Base-by-base conservation (phyloP, 2,888 invertebrate genomes). In the Patella ulyssiponensis region DNA sequence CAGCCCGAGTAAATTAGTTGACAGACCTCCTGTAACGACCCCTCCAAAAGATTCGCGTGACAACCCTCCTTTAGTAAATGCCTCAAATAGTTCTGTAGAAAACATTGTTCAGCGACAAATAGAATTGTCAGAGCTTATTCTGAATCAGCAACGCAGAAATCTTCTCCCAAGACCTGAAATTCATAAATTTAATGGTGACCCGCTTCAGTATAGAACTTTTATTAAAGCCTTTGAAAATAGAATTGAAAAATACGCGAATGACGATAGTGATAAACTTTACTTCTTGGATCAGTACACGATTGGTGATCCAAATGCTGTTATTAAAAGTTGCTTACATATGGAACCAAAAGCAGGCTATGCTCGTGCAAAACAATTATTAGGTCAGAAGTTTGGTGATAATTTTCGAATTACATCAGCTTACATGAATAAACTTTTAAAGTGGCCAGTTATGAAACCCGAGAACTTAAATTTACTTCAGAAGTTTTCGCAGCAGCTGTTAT, bases 151-250 rank as follows among this genome's bases (percentile, higher is more conserved):
- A 11, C n/a, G 64, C n/a, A n/a, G 64, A 64, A 64, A 23, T 64
- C 64, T 64, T n/a, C 64, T 64, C 52, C 81, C 81, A 1, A 54
- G 70, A 20, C 17, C 76, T 3, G 81, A 82, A 27, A 74, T 82
- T 27, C 77, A 69, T 53, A 77, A 79, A 44, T 82, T 82, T 72
- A 52, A 64, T 69, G 81, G 82, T 44, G 71, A 81, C 44, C 80
- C 80, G 1, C 64, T 81, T 12, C 69, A 79, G 20, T 79, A 76
- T 58, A 58, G 23, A 17, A 76, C 20, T 33, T 79, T 79, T 52
- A 76, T 79, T 5, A 44, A 77, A 54, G 74, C 77, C 27, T 77
- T n/a, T 52, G 73, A 77, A 12, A 69, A 70, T 12, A 77, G 73
- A 12, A 52, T 79, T 56, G 27, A 74, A 15, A 52, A 27, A 9